Evolutionary conservation across 2,797 vertebrate species (phyloP).

Genomic region (Aulostomus chinensis): DNA sequence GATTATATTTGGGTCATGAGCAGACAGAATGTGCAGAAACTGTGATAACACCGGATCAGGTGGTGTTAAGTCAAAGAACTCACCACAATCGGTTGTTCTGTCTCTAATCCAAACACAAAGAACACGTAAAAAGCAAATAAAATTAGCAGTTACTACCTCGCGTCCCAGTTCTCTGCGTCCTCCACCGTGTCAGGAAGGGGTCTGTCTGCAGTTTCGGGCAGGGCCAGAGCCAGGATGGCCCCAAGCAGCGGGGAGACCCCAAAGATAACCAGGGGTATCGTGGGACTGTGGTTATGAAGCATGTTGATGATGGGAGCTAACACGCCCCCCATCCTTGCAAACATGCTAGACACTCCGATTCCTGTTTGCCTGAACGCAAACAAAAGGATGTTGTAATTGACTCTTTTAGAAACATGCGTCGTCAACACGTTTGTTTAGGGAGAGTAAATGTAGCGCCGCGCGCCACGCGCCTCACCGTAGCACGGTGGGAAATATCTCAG

Average conservation of each 20-base stretch:
- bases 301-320: constrained; percentile 78
- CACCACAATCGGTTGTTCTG: too few species aligned
- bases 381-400: too few species aligned
- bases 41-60: too few species aligned
- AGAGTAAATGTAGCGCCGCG: too few species aligned
- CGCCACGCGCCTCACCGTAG: constrained; percentile 70
- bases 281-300: constrained; percentile 61
- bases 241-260: constrained; percentile 69
- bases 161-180: constrained; percentile 73
- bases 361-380: constrained; percentile 80
- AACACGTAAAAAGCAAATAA: background rate
- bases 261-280: constrained; percentile 71
- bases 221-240: constrained; percentile 64
- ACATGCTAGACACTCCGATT: constrained; percentile 76
- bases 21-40: too few species aligned
- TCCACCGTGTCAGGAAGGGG: constrained; percentile 77
- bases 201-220: constrained; percentile 75
- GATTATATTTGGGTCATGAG: background rate
- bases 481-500: constrained; percentile 90
- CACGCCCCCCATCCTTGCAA: constrained; percentile 76
- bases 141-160: constrained; percentile 33
- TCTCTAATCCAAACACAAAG: too few species aligned
- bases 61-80: too few species aligned
- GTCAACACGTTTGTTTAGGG: too few species aligned
- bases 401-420: too few species aligned